Base-by-base conservation (phyloP, 2,888 invertebrate genomes). In the Protophormia terraenovae region DNA sequence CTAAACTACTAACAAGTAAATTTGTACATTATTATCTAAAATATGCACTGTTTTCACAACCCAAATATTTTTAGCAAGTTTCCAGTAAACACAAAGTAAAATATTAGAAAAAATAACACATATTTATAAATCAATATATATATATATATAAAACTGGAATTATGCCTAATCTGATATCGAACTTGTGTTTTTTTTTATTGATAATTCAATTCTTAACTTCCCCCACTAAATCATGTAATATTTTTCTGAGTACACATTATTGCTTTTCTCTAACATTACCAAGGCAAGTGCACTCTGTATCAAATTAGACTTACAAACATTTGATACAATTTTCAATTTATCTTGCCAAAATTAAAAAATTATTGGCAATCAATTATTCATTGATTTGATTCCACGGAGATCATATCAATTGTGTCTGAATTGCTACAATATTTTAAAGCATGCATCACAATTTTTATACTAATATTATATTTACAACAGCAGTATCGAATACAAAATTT, bases 261-360 rank as follows among this genome's bases (percentile, higher is more conserved):
- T 55, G 27, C 53, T 66, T 41, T 45, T 32, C 41, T 32, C 58
- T 10, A 16, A 55, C 32, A 35, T 50, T 45, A 16, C 38, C 12
- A 71, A 19, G 84, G 87, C 87, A 84, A 86, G 83, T 41, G 86
- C 86, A 86, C 84, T 79, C 86, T 83, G 86, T 72, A 81, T 80
- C 84, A 83, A 83, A 86, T 75, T 60, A 16, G 29, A 58, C 32
- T 16, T 32, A 16, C 4, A 27, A 27, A 55, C 55, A 72, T 77
- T 84, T 87, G 86, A 69, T 62, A 73, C 67, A 83, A 86, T 87
- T 87, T 55, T 47, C 16, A n/a, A 35, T 24, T 47, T 76, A 58
- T 50, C 79, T 87, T 87, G 86, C 85, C 76, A 72, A 75, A 16
- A 83, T 38, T 67, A 83, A 82, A 75, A 58, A n/a, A 79, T 29